Percentiles rank a stretch among this genome's conserved stretches.
These are phyloP conservation scores for Sylvia borin DNA, from an alignment of 2,797 vertebrate genomes.

Conservation along the genomic window DNA sequence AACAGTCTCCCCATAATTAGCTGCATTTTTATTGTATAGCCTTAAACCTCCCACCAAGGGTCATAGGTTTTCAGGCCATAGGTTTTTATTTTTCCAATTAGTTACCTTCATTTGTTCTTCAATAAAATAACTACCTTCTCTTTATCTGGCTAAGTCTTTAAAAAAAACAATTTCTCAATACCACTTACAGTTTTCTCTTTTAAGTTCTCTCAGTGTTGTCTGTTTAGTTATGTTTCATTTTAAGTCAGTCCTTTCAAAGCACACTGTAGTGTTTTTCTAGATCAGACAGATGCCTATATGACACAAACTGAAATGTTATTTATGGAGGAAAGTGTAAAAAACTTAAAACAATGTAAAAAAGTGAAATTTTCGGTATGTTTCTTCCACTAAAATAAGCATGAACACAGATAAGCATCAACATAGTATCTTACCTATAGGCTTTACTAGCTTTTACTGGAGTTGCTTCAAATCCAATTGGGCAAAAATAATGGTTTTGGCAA, in stretches of 20 bases:
- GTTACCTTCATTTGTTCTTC: background rate
- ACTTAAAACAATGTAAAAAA: background rate
- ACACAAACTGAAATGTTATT: background rate
- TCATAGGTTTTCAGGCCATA: background rate
- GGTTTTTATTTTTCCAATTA: background rate
- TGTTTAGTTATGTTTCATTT: background rate
- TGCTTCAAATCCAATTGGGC: slow-evolving; percentile 96
- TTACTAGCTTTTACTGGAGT: slow-evolving; percentile 94
- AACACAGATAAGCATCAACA: background rate
- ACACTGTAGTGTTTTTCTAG: background rate
- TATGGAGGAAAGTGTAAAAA: background rate
- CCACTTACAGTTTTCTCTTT: background rate
- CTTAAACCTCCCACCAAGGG: background rate
- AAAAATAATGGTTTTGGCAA: slow-evolving; percentile 99
- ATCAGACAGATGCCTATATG: background rate
- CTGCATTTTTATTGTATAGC: background rate
- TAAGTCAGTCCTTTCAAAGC: background rate
- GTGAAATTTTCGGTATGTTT: background rate
- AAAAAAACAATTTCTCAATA: background rate
- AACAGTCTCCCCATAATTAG: background rate
- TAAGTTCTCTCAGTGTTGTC: background rate
- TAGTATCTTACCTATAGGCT: slow-evolving; percentile 88
- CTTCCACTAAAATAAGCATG: background rate
- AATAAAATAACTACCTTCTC: background rate
- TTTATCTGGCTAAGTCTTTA: background rate